A percentile compares a stretch with the other conserved stretches of the same genome.
Conservation (phyloP, 2,797 vertebrate genomes). For the Acrossocheilus wenchowensis region DNA sequence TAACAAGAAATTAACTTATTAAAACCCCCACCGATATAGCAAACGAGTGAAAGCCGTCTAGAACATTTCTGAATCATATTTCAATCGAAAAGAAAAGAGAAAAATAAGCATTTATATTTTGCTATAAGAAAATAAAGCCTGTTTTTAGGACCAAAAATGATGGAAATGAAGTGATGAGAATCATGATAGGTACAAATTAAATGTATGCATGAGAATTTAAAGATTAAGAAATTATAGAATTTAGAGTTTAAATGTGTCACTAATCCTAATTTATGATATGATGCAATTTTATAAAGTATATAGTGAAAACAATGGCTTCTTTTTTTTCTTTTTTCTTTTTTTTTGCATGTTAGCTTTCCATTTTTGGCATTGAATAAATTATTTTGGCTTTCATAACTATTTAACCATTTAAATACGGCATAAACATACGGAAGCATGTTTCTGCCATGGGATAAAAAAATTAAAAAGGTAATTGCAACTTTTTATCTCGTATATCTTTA, state of each 20-base stretch:
- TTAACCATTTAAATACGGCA: neutral
- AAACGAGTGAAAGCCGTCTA: neutral
- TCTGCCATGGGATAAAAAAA: neutral
- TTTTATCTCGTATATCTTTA: neutral
- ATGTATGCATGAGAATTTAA: neutral
- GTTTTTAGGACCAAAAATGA: neutral
- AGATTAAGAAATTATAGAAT: neutral
- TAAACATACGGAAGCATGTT: neutral
- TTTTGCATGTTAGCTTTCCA: neutral
- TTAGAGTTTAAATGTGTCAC: neutral
- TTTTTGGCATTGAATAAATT: too few relatives aligned
- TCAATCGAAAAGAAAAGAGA: neutral
- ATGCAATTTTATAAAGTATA: neutral
- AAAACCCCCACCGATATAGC: neutral
- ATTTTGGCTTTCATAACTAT: neutral
- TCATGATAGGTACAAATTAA: neutral
- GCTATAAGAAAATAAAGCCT: neutral
- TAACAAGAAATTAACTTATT: slow-evolving; percentile 10
- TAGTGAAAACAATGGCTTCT: neutral
- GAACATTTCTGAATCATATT: neutral
- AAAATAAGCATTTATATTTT: neutral
- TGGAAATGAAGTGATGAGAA: neutral
- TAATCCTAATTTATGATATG: neutral
- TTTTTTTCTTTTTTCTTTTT: neutral
- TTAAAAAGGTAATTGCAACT: neutral